These are phyloP conservation scores for Astreopora myriophthalma DNA, from an alignment of 64 coral and sea anemone genomes.

Conservation along the genomic window DNA sequence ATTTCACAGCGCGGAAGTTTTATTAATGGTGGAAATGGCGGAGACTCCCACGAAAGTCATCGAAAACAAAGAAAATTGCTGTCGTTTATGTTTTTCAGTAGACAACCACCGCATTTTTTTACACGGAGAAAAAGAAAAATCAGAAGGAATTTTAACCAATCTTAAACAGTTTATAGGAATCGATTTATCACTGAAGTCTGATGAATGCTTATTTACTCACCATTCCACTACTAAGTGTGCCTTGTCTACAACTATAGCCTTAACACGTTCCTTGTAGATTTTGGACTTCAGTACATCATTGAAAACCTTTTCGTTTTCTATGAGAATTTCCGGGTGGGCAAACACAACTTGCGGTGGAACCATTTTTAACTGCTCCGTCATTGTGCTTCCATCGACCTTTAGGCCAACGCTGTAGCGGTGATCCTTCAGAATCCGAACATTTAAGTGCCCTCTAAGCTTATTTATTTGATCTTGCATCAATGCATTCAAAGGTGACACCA, in stretches of 20 bases:
- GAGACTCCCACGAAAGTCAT: too few species aligned
- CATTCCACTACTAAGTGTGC: slow-evolving; percentile 50
- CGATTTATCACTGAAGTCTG: slow-evolving; percentile 6
- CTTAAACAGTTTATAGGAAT: slow-evolving; percentile 8
- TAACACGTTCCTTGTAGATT: not conserved
- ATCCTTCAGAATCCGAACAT: slow-evolving; percentile 15
- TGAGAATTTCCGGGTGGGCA: slow-evolving; percentile 1
- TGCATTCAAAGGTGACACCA: slow-evolving; percentile 43
- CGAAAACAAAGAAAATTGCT: too few species aligned
- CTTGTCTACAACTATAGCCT: slow-evolving; percentile 11
- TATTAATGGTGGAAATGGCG: not conserved
- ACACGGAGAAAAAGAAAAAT: slow-evolving; percentile 28
- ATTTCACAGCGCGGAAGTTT: not conserved
- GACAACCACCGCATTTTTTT: not conserved
- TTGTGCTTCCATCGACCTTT: not conserved
- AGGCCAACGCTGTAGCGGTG: not conserved
- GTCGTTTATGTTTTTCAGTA: too few species aligned
- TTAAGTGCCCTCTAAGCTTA: slow-evolving; percentile 1
- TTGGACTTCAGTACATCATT: not conserved
- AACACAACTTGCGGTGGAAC: not conserved
- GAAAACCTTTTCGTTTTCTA: not conserved
- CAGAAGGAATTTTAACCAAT: slow-evolving; percentile 10
- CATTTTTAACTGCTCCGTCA: not conserved
- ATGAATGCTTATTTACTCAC: not conserved
- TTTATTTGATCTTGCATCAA: slow-evolving; percentile 39